Evolutionary conservation across 2,797 vertebrate genomes (phyloP), one percentile per base, ranked within the genome.

Genomic region (Enteromius unitaeniatus): DNA sequence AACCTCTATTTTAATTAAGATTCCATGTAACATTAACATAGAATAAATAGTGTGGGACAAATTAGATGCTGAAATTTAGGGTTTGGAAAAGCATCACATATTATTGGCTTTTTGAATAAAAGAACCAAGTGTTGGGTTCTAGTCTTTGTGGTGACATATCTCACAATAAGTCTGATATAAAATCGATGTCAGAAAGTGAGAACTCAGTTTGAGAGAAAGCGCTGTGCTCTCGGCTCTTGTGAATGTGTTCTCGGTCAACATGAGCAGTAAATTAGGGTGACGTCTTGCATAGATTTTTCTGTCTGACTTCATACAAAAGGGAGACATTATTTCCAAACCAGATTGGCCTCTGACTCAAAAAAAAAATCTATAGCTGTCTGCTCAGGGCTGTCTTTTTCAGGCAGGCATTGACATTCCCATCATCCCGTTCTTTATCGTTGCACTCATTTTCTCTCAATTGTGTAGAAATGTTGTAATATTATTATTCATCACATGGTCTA

Each of bases 251-350:
- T 86, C 84, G 86, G 89, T 79, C 88, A 84, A 74, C 86, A 83
- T 76, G 81, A 74, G 88, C 89, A 72, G 86, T 92, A 91, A 92
- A 93, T 93, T 89, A 91, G 86, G 89, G 80, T 62, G 86, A 85
- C 62, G 74, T 47, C 45, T 80, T 58, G 15, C 1, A 58, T 69
- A 84, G 85, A 84, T 90, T 90, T 87, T 87, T 87, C 85, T 87
- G 76, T 83, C 84, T 78, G 68, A 70, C 40, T 68, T 73, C 82
- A 58, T 76, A 49, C 60, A 84, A 89, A 58, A 92, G 89, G 88
- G 78, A 86, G 85, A 68, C 74, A 81, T 85, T 81, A 83, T 89
- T 92, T 91, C 53, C 70, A 85, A 85, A 74, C 28, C 68, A 42
- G 23, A 80, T 60, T 40, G 49, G 14, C 8, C 76, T 78, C 74